Evolutionary conservation across 37 sponge, comb jelly and placozoan genomes (phyloP), one percentile per base, ranked within the genome.

Genomic region (Eunapius fragilis): DNA sequence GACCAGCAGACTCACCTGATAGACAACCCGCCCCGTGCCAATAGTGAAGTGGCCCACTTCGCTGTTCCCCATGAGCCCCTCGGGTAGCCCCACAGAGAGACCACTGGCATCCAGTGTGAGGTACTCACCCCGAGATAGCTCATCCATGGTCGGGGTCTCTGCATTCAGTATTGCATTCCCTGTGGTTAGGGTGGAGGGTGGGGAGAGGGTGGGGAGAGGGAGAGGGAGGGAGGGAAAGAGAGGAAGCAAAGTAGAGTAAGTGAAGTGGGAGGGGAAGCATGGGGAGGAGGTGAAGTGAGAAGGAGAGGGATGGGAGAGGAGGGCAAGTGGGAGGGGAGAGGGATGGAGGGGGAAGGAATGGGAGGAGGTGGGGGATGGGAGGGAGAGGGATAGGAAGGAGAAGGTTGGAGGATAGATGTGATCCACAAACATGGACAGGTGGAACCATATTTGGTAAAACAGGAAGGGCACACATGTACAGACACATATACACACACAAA

Each of bases 21-120:
- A 98, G 23, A 91, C 78, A 2, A 93, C 93, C 26, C 98, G 76
- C 0, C 98, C 98, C 6, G 96, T 90, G 12, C 98, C 98, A 49
- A 98, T 92, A 70, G 95, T 98, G 72, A 92, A 92, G 81, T 98
- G 98, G 28, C 98, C 98, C 26, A 98, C 98, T 82, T 98, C 98
- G 74, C 96, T 96, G 86, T 98, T 98, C n/a, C 98, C 98, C 98
- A 98, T 98, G 68, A 98, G 76, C 0, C 98, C 98, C 28, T 81
- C 93, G 49, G 98, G 98, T 27, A 98, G 89, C 31, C 98, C 98
- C 58, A 69, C 96, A 96, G 98, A 83, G 19, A 92, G 82, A 19
- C 98, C 98, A 50, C 90, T 89, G 45, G 98, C 98, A 70, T 92
- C 95, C 37, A 98, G 86, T 26, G 94, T 93, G 67, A 89, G 35